Evolutionary conservation across 2,797 vertebrate species (phyloP), one percentile per base, ranked within the genome.

Genomic region (Helostoma temminkii): DNA sequence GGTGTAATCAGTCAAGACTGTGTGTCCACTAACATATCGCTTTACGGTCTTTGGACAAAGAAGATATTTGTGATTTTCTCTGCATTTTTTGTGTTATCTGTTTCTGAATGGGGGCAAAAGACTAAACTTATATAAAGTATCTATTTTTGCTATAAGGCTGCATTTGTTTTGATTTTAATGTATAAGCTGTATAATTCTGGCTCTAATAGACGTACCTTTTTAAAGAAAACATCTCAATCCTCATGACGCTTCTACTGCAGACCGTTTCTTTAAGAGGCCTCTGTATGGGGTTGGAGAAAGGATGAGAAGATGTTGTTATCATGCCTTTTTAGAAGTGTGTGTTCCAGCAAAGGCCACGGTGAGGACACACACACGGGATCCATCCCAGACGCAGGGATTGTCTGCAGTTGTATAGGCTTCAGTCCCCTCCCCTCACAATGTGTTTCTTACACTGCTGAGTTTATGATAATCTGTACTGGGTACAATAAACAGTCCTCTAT

Each of bases 401-500:
- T 91, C 88, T 92, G 90, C 85, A 84, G 87, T 89, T 93, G 91
- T 92, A 93, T 73, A 90, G 84, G 89, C 90, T 91, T 89, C 70
- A 73, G 46, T 55, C 28, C 60, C 55, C 69, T 26, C 83, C 70
- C 81, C 75, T 80, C 88, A 90, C 88, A 86, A 89, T 78, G 89
- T 93, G 91, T 93, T 92, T 91, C 88, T 92, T 91, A 96, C 95
- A 95, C 94, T 94, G 95, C 95, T 96, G 93, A 94, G 75, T 96
- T 96, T 88, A 93, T 94, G 74, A 87, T 87, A 90, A 96, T 97
- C 96, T 97, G 95, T 96, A 96, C 95, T 95, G 94, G 96, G 95
- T 97, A 97, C 96, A 98, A 98, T 98, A 98, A 98, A 98, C 87
- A 88, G 89, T 95, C 84, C 88, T 91, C 87, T 91, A 90, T 90